Base-by-base conservation (phyloP, 2,797 vertebrate genomes). In the Sandelia bainsii region DNA sequence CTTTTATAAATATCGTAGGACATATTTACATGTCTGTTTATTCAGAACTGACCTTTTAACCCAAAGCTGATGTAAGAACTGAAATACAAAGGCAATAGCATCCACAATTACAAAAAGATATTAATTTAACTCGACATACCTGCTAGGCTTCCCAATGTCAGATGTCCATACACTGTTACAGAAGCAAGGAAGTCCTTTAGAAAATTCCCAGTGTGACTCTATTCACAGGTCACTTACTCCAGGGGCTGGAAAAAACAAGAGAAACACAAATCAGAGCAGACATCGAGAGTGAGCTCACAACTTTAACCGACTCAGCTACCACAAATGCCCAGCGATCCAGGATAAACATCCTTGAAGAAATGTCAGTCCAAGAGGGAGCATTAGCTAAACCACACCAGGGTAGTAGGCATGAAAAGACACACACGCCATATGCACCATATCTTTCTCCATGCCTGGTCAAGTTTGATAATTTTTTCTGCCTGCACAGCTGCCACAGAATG, bases 331-430 rank as follows among this genome's bases (percentile, higher is more conserved):
- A 80, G 78, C 65, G 67, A 92, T 90, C 86, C 87, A 79, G 79
- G 69, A 87, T 78, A 86, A 92, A 89, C 72, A 90, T 77, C 79
- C 76, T 80, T 65, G 76, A 87, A 87, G 79, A 89, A 86, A 91
- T 70, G 86, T 86, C 87, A 89, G 68, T 46, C 69, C 62, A 27
- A 75, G 77, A 56, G 64, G 83, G 71, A 77, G 72, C 73, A 76
- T 81, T 71, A 84, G 79, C 69, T 3, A 44, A 69, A 60, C 60
- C 63, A 67, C 68, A 76, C 49, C 60, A 27, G 40, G 40, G 46
- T 17, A 42, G 76, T 11, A 57, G 54, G 37, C 62, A 72, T 52
- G 64, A 75, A 64, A 79, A 77, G 60, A 75, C 60, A 27, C 13
- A 46, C 50, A 32, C 65, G 84, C 86, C 87, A 87, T 75, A 86